These are phyloP conservation scores for Camponotus fellah DNA, from an alignment of 2,888 invertebrate genomes.

Conservation along the genomic window DNA sequence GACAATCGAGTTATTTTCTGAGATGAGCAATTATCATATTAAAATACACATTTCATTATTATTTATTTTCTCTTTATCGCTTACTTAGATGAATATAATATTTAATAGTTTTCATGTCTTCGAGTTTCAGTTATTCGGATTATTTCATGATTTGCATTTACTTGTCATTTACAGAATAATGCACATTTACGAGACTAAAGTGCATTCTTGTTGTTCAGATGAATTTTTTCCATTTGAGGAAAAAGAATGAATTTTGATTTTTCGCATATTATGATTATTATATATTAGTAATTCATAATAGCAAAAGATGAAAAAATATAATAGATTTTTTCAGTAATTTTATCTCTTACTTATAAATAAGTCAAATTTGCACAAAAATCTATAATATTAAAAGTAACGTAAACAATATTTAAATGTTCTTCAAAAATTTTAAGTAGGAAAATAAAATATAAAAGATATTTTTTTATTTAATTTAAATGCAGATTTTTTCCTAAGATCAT, in stretches of 20 bases:
- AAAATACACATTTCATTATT: constrained; percentile 36
- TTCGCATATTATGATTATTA: neutral
- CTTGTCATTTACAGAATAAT: neutral
- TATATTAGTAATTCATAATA: neutral
- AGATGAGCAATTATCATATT: constrained; percentile 28
- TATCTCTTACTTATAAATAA: neutral
- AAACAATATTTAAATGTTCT: neutral
- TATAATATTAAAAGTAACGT: neutral
- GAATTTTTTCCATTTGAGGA: constrained; percentile 4
- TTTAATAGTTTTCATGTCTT: neutral
- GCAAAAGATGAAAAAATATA: neutral
- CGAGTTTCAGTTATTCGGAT: neutral
- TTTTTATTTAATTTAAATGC: neutral
- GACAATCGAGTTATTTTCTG: constrained; percentile 57
- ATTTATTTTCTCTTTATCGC: neutral
- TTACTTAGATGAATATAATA: constrained; percentile 27
- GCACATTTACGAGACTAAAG: neutral
- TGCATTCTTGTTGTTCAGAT: neutral
- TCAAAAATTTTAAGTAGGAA: neutral
- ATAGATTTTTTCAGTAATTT: neutral
- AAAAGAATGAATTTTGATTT: neutral
- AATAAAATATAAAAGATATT: constrained; percentile 1
- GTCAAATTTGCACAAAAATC: neutral
- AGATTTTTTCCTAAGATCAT: neutral
- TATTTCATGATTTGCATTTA: neutral